Evolutionary conservation across 2,888 invertebrate species (phyloP).

Genomic region (Lymantria monacha): DNA sequence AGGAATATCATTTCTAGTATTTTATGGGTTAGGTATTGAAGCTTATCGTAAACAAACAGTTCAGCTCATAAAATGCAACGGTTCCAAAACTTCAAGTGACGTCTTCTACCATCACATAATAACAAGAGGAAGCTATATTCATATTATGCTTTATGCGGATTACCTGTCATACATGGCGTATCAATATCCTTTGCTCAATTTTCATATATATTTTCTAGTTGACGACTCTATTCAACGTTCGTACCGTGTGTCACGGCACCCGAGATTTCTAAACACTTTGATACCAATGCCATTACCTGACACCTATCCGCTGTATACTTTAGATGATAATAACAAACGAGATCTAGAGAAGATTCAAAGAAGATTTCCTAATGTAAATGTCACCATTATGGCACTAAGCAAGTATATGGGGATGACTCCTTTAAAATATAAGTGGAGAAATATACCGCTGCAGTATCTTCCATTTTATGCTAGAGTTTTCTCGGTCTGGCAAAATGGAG

Average conservation of each 20-base stretch:
- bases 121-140: slow-evolving; percentile 40
- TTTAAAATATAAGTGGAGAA: slow-evolving; percentile 71
- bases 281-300: slow-evolving; percentile 34
- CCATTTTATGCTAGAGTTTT: slow-evolving; percentile 77
- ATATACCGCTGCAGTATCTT: slow-evolving; percentile 62
- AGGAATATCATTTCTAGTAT: slow-evolving; percentile 59
- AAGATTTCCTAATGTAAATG: slow-evolving; percentile 64
- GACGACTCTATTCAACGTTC: slow-evolving; percentile 50
- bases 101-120: slow-evolving; percentile 63
- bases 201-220: slow-evolving; percentile 61
- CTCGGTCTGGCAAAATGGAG: slow-evolving; percentile 81
- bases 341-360: slow-evolving; percentile 51
- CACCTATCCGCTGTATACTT: slow-evolving; percentile 24
- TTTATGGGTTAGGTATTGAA: slow-evolving; percentile 60
- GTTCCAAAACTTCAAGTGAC: slow-evolving; percentile 48
- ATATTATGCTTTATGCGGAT: slow-evolving; percentile 49
- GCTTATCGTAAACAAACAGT: slow-evolving; percentile 52
- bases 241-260: slow-evolving; percentile 36
- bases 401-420: slow-evolving; percentile 77
- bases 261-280: slow-evolving; percentile 46
- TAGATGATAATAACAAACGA: slow-evolving; percentile 41
- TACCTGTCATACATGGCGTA: slow-evolving; percentile 56
- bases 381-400: slow-evolving; percentile 57
- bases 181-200: slow-evolving; percentile 53
- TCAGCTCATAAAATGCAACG: slow-evolving; percentile 50